Percentiles rank a stretch among this genome's conserved stretches.
These are phyloP conservation scores for Drosophila orosa DNA, from an alignment of 1,140 invertebrate genomes.

Conservation along the genomic window DNA sequence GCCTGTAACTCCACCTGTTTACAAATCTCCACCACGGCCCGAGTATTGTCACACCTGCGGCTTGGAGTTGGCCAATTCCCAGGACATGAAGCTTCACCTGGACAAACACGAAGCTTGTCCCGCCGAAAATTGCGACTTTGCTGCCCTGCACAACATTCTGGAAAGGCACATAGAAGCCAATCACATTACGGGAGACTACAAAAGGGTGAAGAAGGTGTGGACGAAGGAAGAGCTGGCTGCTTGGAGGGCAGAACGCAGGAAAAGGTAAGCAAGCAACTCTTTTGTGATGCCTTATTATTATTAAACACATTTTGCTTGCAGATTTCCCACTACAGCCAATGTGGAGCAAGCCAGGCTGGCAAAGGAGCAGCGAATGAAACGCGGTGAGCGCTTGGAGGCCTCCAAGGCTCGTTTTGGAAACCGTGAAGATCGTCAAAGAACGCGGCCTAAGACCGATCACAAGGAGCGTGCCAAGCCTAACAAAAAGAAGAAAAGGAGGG, in stretches of 20 bases:
- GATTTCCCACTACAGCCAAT: constrained; percentile 89
- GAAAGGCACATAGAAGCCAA: constrained; percentile 92
- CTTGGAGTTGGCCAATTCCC: constrained; percentile 87
- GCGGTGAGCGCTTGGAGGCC: constrained; percentile 88
- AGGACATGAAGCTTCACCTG: constrained; percentile 88
- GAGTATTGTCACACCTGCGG: constrained; percentile 91
- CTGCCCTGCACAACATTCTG: constrained; percentile 91
- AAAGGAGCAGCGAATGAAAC: constrained; percentile 87
- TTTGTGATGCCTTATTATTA: background rate
- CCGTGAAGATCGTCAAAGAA: constrained; percentile 65
- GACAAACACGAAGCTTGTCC: constrained; percentile 90
- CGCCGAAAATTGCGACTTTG: constrained; percentile 92
- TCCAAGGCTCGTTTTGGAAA: constrained; percentile 84
- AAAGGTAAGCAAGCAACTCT: constrained; percentile 72
- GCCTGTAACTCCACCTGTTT: constrained; percentile 27
- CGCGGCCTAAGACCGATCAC: constrained; percentile 2
- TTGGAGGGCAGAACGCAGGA: constrained; percentile 92
- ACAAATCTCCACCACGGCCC: constrained; percentile 32
- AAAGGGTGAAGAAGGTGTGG: constrained; percentile 89
- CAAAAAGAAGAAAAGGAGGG: constrained; percentile 3
- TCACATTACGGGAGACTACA: constrained; percentile 91
- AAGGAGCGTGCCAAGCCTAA: constrained; percentile 8
- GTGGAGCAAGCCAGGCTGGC: constrained; percentile 88
- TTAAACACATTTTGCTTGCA: background rate
- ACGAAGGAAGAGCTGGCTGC: constrained; percentile 92